Base-by-base conservation (phyloP, 2,888 invertebrate species). In the Heterodera filipjevi region DNA sequence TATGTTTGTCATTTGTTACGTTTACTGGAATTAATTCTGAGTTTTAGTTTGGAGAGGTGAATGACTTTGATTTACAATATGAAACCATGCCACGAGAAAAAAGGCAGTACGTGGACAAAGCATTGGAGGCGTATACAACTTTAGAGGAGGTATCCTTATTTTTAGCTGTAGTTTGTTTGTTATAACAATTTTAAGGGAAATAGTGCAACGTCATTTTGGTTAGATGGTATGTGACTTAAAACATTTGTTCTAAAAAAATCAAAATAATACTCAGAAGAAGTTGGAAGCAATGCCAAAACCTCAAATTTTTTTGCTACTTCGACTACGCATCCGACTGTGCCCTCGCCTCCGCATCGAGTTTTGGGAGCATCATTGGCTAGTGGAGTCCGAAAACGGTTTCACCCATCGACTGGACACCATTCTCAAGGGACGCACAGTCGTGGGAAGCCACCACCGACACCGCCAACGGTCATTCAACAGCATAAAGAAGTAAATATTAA, bases 11-110 rank as follows among this genome's bases (percentile, higher is more conserved):
- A 5, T 53, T 27, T 19, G 53, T 59, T 74, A 53, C 35, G 32
- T 53, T 53, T 8, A 19, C 27, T 49, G 3, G 22, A 72, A 30
- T 19, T 27, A 64, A 30, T 59, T 64, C 16, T 5, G 27, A 19
- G 12, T 14, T 74, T 77, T n/a, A 77, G 77, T 71, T 71, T 33
- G 71, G 33, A 1, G 70, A 70, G 22, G 77, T 53, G 14, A 71
- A 33, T 19, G 77, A 77, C 32, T 77, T 46, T 27, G 44, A 44
- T 3, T 27, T 77, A 14, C 44, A 71, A 30, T 30, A 14, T 10
- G 77, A 77, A 71, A 19, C 27, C 8, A 71, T 77, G 19, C 70
- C 66, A 5, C 14, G 49, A 19, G 49, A 49, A 49, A 66, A 71
- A 49, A 71, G 71, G 39, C 70, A 39, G 27, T 77, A 46, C 19